Conservation (phyloP, 2,888 invertebrate species). For the Pachycephus smyrnensis region DNA sequence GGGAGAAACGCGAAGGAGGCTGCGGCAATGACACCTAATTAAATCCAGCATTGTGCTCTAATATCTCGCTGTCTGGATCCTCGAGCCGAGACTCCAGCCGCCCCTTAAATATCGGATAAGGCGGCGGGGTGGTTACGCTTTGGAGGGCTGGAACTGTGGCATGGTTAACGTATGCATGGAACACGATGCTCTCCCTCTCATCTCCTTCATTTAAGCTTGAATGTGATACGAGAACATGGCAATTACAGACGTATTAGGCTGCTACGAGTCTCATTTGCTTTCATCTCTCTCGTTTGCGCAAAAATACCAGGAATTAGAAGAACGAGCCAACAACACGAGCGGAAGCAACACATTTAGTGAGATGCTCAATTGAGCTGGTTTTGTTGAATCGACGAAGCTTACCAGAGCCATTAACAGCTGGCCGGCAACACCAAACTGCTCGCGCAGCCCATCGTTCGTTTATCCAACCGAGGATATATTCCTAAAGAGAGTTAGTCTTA, state of each 20-base stretch:
- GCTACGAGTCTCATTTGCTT: not conserved
- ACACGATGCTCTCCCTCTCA: constrained; percentile 19
- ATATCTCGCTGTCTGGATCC: constrained; percentile 32
- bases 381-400: not conserved
- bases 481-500: not conserved
- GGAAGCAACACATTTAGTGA: too few relatives aligned
- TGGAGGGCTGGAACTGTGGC: not conserved
- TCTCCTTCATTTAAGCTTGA: constrained; percentile 17
- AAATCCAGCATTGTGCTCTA: constrained; percentile 38
- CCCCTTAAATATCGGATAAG: constrained; percentile 23
- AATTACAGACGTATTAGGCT: not conserved
- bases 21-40: constrained; percentile 37
- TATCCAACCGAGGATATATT: not conserved
- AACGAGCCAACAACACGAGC: not conserved
- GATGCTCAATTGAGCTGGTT: not conserved
- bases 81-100: constrained; percentile 16
- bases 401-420: too few relatives aligned
- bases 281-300: not conserved
- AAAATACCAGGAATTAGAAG: not conserved
- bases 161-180: constrained; percentile 11
- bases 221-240: constrained; percentile 9
- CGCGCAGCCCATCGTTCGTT: not conserved
- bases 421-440: not conserved
- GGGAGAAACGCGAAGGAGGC: constrained; percentile 16
- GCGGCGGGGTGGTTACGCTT: constrained; percentile 2